These are phyloP conservation scores for Eclectus roratus DNA, from an alignment of 2,113 vertebrate species.

Conservation along the genomic window DNA sequence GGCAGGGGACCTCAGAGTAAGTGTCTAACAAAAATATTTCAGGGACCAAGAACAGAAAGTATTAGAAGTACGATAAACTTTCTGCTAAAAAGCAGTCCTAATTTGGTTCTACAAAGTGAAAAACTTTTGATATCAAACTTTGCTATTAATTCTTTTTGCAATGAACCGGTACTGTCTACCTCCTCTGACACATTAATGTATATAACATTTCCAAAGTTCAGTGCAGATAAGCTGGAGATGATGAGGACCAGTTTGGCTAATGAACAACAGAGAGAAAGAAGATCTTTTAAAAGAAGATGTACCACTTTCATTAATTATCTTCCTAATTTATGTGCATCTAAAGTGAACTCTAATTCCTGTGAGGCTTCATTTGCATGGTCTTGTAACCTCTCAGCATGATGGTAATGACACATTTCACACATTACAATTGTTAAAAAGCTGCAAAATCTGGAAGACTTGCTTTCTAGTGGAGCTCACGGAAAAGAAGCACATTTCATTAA, in stretches of 20 bases:
- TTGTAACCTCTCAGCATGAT: not conserved
- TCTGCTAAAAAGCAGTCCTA: not conserved
- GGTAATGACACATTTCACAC: not conserved
- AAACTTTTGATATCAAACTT: not conserved
- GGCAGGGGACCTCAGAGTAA: not conserved
- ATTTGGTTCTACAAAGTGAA: not conserved
- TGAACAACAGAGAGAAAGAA: not conserved
- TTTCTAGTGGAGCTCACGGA: not conserved
- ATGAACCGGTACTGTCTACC: not conserved
- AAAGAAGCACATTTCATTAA: not conserved
- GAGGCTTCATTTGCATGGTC: not conserved
- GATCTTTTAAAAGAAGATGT: slow-evolving; percentile 21
- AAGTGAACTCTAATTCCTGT: not conserved
- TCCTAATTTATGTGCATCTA: slow-evolving; percentile 5
- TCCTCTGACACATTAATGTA: not conserved
- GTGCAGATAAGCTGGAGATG: not conserved
- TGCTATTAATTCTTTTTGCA: not conserved
- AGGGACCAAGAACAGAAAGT: not conserved
- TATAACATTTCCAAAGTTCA: not conserved
- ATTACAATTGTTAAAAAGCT: not conserved
- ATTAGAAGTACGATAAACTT: not conserved
- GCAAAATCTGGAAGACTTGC: not conserved
- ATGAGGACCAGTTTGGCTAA: not conserved
- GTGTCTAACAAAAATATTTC: not conserved
- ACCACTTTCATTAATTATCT: slow-evolving; percentile 7